These are phyloP conservation scores for Drosophila melanica DNA, from an alignment of 1,140 invertebrate species.

Conservation along the genomic window DNA sequence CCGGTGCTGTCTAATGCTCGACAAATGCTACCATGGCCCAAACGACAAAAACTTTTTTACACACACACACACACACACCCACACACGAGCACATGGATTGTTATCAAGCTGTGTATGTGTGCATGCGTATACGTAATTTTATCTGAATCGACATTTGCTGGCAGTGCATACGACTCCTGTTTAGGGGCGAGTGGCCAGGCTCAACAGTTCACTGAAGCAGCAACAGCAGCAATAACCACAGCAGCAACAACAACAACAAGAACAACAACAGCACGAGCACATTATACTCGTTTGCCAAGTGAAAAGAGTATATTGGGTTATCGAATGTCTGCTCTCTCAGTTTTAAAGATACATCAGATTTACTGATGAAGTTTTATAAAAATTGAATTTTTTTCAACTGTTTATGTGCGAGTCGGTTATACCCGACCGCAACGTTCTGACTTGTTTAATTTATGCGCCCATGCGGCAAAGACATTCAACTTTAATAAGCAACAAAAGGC, in stretches of 20 bases:
- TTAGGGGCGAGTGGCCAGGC: background rate
- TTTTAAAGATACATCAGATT: no score
- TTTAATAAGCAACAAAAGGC: constrained; percentile 44
- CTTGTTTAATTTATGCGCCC: constrained; percentile 39
- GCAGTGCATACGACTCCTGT: constrained; percentile 5
- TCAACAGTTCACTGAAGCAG: constrained; percentile 9
- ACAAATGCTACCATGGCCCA: constrained; percentile 9
- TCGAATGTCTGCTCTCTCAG: no score
- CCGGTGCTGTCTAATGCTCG: constrained; percentile 19
- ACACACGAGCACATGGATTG: constrained; percentile 4
- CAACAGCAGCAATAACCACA: background rate
- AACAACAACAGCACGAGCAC: constrained; percentile 18
- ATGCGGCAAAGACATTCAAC: constrained; percentile 28
- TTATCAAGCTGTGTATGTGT: constrained; percentile 30
- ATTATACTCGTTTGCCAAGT: background rate
- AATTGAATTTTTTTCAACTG: no score
- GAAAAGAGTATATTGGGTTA: no score
- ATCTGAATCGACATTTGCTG: constrained; percentile 36
- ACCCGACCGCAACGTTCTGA: no score
- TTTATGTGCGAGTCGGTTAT: no score
- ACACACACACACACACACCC: background rate
- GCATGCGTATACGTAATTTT: constrained; percentile 49
- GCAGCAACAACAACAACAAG: background rate
- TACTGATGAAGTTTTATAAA: no score
- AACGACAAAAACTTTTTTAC: constrained; percentile 4